Conservation (phyloP, 2,888 invertebrate species). For the Dastarcus helophoroides region DNA sequence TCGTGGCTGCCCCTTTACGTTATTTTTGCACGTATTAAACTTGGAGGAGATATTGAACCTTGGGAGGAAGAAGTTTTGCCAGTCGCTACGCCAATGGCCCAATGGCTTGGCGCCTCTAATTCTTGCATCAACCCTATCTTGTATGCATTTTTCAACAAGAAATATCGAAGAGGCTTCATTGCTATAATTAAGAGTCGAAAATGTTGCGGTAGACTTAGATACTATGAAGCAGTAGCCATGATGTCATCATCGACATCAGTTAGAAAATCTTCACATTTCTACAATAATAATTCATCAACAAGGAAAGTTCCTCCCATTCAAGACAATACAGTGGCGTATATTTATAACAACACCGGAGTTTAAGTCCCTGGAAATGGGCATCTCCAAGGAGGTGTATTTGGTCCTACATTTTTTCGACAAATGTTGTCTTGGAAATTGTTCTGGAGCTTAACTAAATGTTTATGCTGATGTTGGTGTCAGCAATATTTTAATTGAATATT, state of each 20-base stretch:
- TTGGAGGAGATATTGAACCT: constrained; percentile 60
- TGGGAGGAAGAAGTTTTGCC: constrained; percentile 73
- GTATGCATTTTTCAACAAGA: constrained; percentile 91
- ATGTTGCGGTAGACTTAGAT: constrained; percentile 74
- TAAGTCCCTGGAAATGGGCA: constrained; percentile 36
- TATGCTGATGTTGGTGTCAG: constrained; percentile 8
- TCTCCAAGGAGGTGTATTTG: constrained; percentile 7
- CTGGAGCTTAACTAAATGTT: constrained; percentile 6
- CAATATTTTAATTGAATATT: constrained; percentile 4
- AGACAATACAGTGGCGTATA: constrained; percentile 38
- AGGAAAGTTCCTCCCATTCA: constrained; percentile 34
- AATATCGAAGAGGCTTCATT: constrained; percentile 81
- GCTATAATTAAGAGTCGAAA: constrained; percentile 77
- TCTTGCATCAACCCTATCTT: constrained; percentile 92
- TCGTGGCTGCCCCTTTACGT: constrained; percentile 89
- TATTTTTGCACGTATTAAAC: constrained; percentile 77
- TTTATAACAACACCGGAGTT: constrained; percentile 65
- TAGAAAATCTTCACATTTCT: constrained; percentile 75
- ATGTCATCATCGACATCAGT: constrained; percentile 79
- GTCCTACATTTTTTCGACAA: constrained; percentile 6
- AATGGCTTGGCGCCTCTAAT: constrained; percentile 88
- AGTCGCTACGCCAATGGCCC: constrained; percentile 76
- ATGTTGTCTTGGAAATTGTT: constrained; percentile 10
- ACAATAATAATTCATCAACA: constrained; percentile 49
- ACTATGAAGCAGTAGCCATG: constrained; percentile 77